Conservation (phyloP, 1,140 invertebrate genomes). For the Gonatopus flavifemur region DNA sequence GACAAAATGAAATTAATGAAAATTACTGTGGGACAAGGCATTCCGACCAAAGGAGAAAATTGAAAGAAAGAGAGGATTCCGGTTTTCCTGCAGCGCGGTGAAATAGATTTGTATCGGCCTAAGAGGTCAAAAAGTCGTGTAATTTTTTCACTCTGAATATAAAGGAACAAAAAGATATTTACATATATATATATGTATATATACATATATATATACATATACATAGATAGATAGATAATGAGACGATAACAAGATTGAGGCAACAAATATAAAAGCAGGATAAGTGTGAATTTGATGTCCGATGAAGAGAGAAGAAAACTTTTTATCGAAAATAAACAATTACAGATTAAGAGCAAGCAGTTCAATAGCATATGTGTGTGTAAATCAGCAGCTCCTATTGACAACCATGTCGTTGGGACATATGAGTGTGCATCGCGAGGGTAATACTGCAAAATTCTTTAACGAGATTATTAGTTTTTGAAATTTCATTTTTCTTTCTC, state of each 20-base stretch:
- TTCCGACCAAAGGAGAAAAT: slow-evolving; percentile 30
- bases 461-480: no score
- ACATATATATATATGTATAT: slow-evolving; percentile 7
- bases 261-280: not conserved
- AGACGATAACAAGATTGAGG: no score
- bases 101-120: slow-evolving; percentile 12
- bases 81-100: slow-evolving; percentile 26
- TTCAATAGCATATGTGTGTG: no score
- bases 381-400: no score
- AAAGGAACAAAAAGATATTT: slow-evolving; percentile 4
- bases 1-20: no score
- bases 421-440: slow-evolving; percentile 33
- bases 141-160: slow-evolving; percentile 16
- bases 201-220: not conserved
- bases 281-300: not conserved
- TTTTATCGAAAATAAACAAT: no score
- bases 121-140: slow-evolving; percentile 9
- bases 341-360: no score
- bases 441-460: slow-evolving; percentile 7
- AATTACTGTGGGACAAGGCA: no score
- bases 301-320: no score
- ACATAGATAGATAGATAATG: slow-evolving; percentile 18
- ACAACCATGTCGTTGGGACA: slow-evolving; percentile 33
- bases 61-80: slow-evolving; percentile 12
- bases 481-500: slow-evolving; percentile 10